A percentile compares a stretch with the other conserved stretches of the same genome.
Evolutionary conservation across 2,797 vertebrate genomes (phyloP).

Genomic region (Nannoperca obscura): DNA sequence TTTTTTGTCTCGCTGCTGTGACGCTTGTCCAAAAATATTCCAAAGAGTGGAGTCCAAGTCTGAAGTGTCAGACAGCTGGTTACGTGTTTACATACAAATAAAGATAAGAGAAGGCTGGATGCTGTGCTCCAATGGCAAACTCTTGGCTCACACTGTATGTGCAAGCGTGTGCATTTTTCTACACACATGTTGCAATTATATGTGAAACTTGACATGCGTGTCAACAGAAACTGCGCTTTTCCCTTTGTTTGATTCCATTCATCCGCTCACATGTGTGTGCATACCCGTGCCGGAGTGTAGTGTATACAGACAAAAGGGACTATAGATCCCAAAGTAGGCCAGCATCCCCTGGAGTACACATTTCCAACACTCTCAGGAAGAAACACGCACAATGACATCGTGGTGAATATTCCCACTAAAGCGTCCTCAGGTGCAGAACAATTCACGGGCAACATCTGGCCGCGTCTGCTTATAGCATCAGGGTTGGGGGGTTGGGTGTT

Average conservation of each 20-base stretch:
- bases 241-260: constrained; percentile 35
- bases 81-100: constrained; percentile 34
- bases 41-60: not conserved
- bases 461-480: constrained; percentile 44
- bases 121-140: not conserved
- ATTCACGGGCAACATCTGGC: constrained; percentile 72
- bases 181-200: constrained; percentile 6
- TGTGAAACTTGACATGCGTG: constrained; percentile 22
- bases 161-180: constrained; percentile 15
- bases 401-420: constrained; percentile 62
- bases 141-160: not conserved
- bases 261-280: constrained; percentile 29
- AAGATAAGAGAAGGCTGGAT: constrained; percentile 21
- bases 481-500: constrained; percentile 34
- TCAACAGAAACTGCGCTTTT: constrained; percentile 22
- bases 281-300: constrained; percentile 35
- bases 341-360: constrained; percentile 68
- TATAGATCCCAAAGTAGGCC: constrained; percentile 77
- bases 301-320: constrained; percentile 58
- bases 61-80: constrained; percentile 24
- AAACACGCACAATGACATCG: constrained; percentile 61
- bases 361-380: constrained; percentile 65
- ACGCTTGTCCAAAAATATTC: constrained; percentile 51
- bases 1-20: constrained; percentile 23
- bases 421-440: constrained; percentile 62